A percentile compares a stretch with the other conserved stretches of the same genome.
phyloP scores from a whole-genome alignment of 2,797 vertebrate species.

The Aldrovandia affinis region DNA sequence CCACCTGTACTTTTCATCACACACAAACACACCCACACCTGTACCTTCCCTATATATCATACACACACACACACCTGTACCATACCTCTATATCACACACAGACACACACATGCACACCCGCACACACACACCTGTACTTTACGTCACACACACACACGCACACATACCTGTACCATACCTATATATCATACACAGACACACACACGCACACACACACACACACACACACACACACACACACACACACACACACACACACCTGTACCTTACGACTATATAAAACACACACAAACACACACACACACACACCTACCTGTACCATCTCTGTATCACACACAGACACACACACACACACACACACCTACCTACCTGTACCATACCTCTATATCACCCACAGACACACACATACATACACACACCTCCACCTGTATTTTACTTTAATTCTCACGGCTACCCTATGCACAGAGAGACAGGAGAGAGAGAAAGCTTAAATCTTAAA shows the following conservation, averaged over 20 bases:
- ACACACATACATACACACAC: background rate
- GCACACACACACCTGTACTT: background rate
- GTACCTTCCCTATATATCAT: too few relatives aligned
- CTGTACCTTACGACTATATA: too few relatives aligned
- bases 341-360: background rate
- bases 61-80: too few relatives aligned
- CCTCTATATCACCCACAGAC: too few relatives aligned
- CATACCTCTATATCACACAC: too few relatives aligned
- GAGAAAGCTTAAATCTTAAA: constrained; percentile 63
- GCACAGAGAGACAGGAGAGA: constrained; percentile 43
- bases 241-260: background rate
- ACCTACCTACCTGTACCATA: too few relatives aligned
- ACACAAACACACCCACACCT: background rate
- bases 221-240: background rate
- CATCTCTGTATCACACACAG: too few relatives aligned
- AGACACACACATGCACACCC: background rate
- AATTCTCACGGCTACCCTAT: constrained; percentile 33
- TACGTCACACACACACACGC: too few relatives aligned
- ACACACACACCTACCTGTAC: background rate
- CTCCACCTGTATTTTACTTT: background rate
- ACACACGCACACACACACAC: background rate
- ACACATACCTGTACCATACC: background rate
- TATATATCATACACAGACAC: background rate
- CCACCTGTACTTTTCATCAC: background rate
- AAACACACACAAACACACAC: too few relatives aligned